Base-by-base conservation (phyloP, 1,140 invertebrate species). In the Forficula auricularia region DNA sequence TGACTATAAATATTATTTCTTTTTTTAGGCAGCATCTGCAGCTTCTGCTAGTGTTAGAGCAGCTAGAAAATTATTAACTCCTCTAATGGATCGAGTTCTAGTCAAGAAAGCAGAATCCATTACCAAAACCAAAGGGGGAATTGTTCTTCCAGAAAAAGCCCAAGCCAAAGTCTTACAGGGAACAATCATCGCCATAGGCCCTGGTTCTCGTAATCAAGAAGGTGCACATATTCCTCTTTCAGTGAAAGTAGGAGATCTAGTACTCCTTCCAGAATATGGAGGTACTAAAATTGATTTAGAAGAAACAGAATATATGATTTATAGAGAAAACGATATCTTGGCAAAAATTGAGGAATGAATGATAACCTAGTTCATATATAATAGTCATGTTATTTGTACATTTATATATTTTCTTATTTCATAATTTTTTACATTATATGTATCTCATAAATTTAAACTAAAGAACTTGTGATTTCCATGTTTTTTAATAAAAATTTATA, bases 141-240 rank as follows among this genome's bases (percentile, higher is more conserved):
- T 99, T 59, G 82, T 98, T 48, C 77, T 99, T 48, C 96, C 96
- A 1, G 95, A 99, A 57, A 97, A 96, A 60, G 80, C 94, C 3
- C 79, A 87, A 60, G 77, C 76, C 27, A 98, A 98, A 68, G 84
- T 98, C 40, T 65, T 95, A 2, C 77, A 84, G 56, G 96, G 86
- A 14, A 92, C 86, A 47, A 91, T 99, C 10, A 71, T 99, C 10
- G 92, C 95, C 18, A 79, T 90, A 50, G 96, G 96, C 42, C 79
- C 83, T 44, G 96, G 96, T 43, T 58, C 71, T 12, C 75, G 83
- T 57, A 90, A 82, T 62, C 74, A 87, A 75, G 77, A 82, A 61
- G 95, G 94, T 48, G 74, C 78, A 27, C 68, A 80, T 47, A 66
- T 95, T 54, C 79, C 89, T 39, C 57, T 82, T 2, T 67, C 73